A percentile compares a stretch with the other conserved stretches of the same genome.
phyloP scores from a whole-genome alignment of 1,140 invertebrate species.

The Lineus longissimus region DNA sequence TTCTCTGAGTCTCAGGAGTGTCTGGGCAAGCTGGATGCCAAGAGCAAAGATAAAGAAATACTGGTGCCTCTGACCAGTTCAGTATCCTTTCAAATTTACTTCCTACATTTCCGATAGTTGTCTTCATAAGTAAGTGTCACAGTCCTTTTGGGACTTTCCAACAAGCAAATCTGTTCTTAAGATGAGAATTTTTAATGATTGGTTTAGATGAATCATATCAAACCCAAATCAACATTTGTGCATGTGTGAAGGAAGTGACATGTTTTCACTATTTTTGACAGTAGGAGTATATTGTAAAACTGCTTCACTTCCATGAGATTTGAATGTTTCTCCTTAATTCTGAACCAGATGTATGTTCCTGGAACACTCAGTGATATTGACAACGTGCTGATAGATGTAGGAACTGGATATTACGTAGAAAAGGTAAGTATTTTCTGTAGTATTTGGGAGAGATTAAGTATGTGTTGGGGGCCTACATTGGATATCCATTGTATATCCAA shows the following conservation, averaged over 20 bases:
- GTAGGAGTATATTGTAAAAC: too few species aligned
- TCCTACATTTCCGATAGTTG: constrained; percentile 11
- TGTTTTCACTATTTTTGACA: too few species aligned
- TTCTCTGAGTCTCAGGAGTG: constrained; percentile 82
- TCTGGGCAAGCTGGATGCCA: constrained; percentile 72
- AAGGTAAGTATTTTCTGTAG: constrained; percentile 60
- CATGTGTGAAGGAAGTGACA: too few species aligned
- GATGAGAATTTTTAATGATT: too few species aligned
- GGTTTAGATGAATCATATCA: too few species aligned
- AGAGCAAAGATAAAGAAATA: constrained; percentile 67
- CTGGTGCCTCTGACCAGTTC: constrained; percentile 88
- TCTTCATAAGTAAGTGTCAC: background rate
- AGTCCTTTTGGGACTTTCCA: background rate
- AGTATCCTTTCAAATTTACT: constrained; percentile 57
- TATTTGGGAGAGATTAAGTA: background rate
- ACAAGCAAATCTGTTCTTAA: too few species aligned
- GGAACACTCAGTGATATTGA: constrained; percentile 76
- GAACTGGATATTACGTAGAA: constrained; percentile 92
- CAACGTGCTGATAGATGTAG: constrained; percentile 86
- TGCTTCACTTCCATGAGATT: too few species aligned
- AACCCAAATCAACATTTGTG: too few species aligned
- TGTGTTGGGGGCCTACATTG: background rate
- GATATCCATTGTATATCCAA: background rate
- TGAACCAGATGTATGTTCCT: constrained; percentile 80
- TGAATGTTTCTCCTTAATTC: too few species aligned